phyloP scores from a whole-genome alignment of 2,113 vertebrate genomes.

The Pomatostomus ruficeps region DNA sequence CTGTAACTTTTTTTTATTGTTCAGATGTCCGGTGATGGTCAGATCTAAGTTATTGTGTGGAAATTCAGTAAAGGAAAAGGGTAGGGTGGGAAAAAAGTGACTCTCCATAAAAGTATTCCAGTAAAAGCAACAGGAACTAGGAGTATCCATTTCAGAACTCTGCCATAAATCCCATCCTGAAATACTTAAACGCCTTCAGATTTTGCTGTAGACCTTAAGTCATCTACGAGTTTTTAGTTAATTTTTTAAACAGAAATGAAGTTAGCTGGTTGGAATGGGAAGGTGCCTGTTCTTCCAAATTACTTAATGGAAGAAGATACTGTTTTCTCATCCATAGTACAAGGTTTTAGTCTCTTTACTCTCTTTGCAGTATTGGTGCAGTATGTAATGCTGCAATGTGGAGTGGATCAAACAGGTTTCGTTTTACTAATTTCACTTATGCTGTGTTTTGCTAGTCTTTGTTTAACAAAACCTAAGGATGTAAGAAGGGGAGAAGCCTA shows the following conservation, averaged over 20 bases:
- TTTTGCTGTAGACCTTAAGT: slow-evolving; percentile 43
- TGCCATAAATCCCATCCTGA: slow-evolving; percentile 57
- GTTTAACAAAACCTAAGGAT: not conserved
- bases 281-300: not conserved
- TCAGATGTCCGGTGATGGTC: slow-evolving; percentile 68
- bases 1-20: slow-evolving; percentile 64
- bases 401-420: not conserved
- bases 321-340: not conserved
- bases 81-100: slow-evolving; percentile 77
- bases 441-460: not conserved
- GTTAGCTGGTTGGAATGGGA: not conserved
- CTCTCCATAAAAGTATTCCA: slow-evolving; percentile 67
- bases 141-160: slow-evolving; percentile 63
- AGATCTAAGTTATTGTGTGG: slow-evolving; percentile 71
- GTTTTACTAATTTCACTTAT: not conserved
- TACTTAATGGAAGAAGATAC: not conserved
- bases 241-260: slow-evolving; percentile 5
- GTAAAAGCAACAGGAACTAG: slow-evolving; percentile 68
- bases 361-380: not conserved
- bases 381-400: not conserved
- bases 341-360: not conserved
- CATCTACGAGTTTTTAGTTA: not conserved
- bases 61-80: slow-evolving; percentile 74
- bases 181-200: slow-evolving; percentile 50
- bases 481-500: not conserved